These are phyloP conservation scores for Ephialtes manifestator DNA, from an alignment of 2,888 invertebrate genomes.

Conservation along the genomic window DNA sequence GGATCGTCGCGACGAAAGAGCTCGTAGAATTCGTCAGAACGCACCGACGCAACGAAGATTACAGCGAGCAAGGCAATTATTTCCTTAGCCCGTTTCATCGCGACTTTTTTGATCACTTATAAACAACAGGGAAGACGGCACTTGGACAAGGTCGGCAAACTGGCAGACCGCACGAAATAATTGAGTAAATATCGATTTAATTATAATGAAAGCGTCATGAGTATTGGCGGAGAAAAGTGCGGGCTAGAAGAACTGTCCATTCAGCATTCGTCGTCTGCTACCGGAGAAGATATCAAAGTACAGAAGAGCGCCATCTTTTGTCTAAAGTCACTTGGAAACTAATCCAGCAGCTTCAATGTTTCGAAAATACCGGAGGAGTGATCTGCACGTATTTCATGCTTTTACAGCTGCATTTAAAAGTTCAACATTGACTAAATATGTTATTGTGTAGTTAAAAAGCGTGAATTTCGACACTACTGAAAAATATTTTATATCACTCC, in stretches of 20 bases:
- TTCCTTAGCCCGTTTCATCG: constrained; percentile 74
- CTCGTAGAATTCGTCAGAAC: constrained; percentile 76
- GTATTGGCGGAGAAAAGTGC: constrained; percentile 69
- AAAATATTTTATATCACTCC: too few relatives aligned
- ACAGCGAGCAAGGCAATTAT: constrained; percentile 68
- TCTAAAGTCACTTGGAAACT: too few relatives aligned
- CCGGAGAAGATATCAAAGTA: background rate
- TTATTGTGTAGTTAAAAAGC: too few relatives aligned
- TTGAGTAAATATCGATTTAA: constrained; percentile 79
- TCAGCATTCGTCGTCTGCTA: constrained; percentile 46
- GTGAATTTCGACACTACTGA: too few relatives aligned
- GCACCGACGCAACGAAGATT: constrained; percentile 58
- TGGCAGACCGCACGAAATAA: constrained; percentile 65
- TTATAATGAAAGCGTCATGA: constrained; percentile 72
- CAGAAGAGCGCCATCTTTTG: constrained; percentile 31
- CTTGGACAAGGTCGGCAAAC: constrained; percentile 60
- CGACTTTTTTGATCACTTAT: constrained; percentile 49
- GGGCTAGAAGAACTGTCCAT: constrained; percentile 68
- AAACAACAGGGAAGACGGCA: constrained; percentile 69
- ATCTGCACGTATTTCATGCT: too few relatives aligned
- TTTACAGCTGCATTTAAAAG: too few relatives aligned
- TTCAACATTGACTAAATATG: too few relatives aligned
- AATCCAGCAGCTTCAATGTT: too few relatives aligned
- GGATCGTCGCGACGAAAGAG: constrained; percentile 78
- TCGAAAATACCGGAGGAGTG: too few relatives aligned